Base-by-base conservation (phyloP, 2,797 vertebrate species). In the Tauraco hartlaubi region DNA sequence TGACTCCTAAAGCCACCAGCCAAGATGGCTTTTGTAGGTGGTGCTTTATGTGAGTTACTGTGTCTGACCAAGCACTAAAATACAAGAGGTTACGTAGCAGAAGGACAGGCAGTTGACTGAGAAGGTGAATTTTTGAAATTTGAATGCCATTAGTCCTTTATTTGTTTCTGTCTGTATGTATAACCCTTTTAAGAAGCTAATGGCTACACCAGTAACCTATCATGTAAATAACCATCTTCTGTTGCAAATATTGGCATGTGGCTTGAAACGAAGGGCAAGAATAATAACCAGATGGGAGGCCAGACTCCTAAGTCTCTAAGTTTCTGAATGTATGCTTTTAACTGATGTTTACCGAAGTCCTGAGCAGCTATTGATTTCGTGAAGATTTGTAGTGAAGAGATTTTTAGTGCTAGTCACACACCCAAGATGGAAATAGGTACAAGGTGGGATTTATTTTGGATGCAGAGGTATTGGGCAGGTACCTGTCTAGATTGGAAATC, bases 11-110 rank as follows among this genome's bases (percentile, higher is more conserved):
- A 87, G 23, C 26, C 63, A 20, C 39, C 11, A 5, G 7, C 39
- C 29, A 29, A 18, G 51, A 19, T 20, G 11, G 5, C 21, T 66
- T 61, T 54, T 37, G n/a, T 17, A 37, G 39, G 5, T 9, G 46
- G 9, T 49, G 33, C 31, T 58, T 29, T 20, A 11, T 1, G n/a
- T 29, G n/a, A 21, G 4, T 12, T 12, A 2, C 2, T 2, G 23
- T 20, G 12, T n/a, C 67, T 81, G 69, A 37, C 11, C 49, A 20
- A 17, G 35, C 39, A 14, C 48, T 48, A 29, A 3, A 2, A 2
- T 54, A 15, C 0, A 21, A 11, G 37, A 28, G 33, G 11, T 21
- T 3, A 1, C 15, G n/a, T 7, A 33, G 39, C 46, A 69, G 68
- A 26, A 54, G 35, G 46, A 48, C 29, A 64, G 25, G 23, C 31